phyloP scores from a whole-genome alignment of 2,113 vertebrate species.

The Cynopterus brachyotis region DNA sequence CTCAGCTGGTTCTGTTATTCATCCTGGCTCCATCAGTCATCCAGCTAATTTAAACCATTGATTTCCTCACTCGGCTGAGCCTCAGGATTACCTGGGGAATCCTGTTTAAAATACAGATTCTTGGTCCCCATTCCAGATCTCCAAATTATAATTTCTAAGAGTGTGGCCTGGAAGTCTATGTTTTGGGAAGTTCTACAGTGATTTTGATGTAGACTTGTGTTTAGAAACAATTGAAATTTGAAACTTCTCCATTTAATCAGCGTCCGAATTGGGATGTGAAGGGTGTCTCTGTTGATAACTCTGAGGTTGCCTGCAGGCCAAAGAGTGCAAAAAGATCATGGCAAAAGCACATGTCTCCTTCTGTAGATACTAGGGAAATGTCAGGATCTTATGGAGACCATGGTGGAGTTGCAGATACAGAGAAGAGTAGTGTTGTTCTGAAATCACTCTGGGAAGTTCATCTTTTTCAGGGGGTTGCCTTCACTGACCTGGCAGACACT shows the following conservation, averaged over 20 bases:
- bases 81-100: background rate
- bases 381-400: background rate
- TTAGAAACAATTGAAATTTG: background rate
- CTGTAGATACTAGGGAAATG: background rate
- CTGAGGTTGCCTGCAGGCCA: background rate
- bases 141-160: background rate
- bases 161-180: background rate
- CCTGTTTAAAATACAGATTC: slow-evolving; percentile 3
- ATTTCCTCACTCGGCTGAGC: background rate
- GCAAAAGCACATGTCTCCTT: background rate
- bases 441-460: background rate
- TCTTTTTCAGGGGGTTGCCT: background rate
- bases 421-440: background rate
- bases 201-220: background rate
- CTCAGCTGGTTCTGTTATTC: slow-evolving; percentile 1
- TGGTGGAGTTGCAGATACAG: background rate
- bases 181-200: background rate
- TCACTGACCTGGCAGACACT: background rate
- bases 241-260: background rate
- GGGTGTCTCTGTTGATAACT: background rate
- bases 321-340: background rate
- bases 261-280: background rate
- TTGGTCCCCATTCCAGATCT: background rate
- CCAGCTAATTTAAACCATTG: slow-evolving; percentile 20
- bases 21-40: background rate